Percentiles rank a stretch among this genome's conserved stretches.
Evolutionary conservation across 2,888 invertebrate genomes (phyloP).

Genomic region (Drosophila cognata): DNA sequence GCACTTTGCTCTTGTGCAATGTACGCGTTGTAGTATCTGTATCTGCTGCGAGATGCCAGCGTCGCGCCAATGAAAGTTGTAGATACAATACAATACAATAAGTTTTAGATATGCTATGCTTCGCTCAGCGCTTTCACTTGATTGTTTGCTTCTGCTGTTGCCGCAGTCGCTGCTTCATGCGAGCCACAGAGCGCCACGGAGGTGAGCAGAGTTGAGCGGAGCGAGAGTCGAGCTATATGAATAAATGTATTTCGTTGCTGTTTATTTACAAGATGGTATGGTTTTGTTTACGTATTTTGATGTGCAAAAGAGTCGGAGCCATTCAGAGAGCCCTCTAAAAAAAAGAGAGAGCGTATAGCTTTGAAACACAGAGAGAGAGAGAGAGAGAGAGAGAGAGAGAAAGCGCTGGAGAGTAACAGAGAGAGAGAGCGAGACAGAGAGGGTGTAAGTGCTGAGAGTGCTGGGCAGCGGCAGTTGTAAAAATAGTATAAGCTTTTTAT

Average conservation of each 20-base stretch:
- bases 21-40: slow-evolving; percentile 45
- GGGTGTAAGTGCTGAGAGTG: background rate
- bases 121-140: slow-evolving; percentile 71
- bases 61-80: slow-evolving; percentile 69
- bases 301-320: slow-evolving; percentile 57
- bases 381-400: slow-evolving; percentile 4
- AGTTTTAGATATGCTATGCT: slow-evolving; percentile 47
- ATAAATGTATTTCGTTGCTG: slow-evolving; percentile 56
- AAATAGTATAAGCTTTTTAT: slow-evolving; percentile 63
- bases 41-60: slow-evolving; percentile 33
- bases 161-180: slow-evolving; percentile 41
- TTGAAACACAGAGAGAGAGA: background rate
- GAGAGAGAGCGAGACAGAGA: background rate
- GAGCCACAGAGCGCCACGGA: slow-evolving; percentile 59
- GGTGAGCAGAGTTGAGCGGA: slow-evolving; percentile 28
- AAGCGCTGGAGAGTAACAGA: background rate
- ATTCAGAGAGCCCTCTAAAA: slow-evolving; percentile 19
- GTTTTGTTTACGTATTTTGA: slow-evolving; percentile 74
- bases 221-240: slow-evolving; percentile 32
- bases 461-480: slow-evolving; percentile 25
- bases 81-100: slow-evolving; percentile 56
- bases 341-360: background rate
- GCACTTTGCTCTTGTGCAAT: slow-evolving; percentile 71
- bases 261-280: slow-evolving; percentile 67
- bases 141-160: slow-evolving; percentile 59